Evolutionary conservation across 2,888 invertebrate species (phyloP), one percentile per base, ranked within the genome.

Genomic region (Junonia oenone): DNA sequence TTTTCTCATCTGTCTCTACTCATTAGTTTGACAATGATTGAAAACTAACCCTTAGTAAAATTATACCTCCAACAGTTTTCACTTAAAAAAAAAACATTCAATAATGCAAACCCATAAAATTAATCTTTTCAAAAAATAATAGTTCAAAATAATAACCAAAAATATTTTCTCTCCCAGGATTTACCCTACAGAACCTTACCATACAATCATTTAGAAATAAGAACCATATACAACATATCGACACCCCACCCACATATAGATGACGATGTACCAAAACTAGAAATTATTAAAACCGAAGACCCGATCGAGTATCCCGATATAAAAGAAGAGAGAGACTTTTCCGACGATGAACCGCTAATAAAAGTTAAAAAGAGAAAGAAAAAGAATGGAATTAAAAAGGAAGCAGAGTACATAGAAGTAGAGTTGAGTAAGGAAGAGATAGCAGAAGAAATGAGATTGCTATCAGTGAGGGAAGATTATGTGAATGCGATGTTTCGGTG

Each of bases 401-500:
- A 55, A 22, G 43, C 59, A 62, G 40, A 47, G n/a, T 83, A 66
- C 54, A 75, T 53, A 59, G 78, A 81, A 59, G 60, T 87, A 29
- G 69, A 71, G 33, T 63, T 87, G 33, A 77, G 56, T 17, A 54
- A 35, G 51, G 69, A 73, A 22, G 80, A 86, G 6, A 66, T 89
- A 14, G 33, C 59, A 6, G 73, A 77, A 29, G 89, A 89, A 19
- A 76, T 88, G 43, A 68, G 55, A 43, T 0, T 59, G 15, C 53
- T 76, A 17, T 64, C 51, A 13, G 29, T 61, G 0, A 73, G 62
- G 47, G 88, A 87, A 4, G 82, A 83, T 19, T 89, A 77, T 68
- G 65, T 79, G 0, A 83, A 86, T 51, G 83, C 88, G 0, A 80
- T 85, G 76, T 84, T 81, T 53, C 68, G 70, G 6, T 89, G 89